Base-by-base conservation (phyloP, 2,888 invertebrate species). In the Perithous albicinctus region DNA sequence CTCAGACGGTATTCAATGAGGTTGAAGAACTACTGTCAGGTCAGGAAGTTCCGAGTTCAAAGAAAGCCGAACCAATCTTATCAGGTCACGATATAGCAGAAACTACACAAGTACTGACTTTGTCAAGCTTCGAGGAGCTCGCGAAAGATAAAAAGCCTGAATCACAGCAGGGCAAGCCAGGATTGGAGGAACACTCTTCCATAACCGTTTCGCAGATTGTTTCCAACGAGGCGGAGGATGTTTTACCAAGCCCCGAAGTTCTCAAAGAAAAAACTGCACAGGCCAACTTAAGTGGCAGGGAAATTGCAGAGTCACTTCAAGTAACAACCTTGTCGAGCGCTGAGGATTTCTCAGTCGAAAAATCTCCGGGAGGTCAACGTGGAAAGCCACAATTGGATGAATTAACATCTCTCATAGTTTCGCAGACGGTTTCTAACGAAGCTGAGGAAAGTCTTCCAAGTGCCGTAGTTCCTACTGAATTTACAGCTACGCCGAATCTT, bases 201-300 rank as follows among this genome's bases (percentile, higher is more conserved):
- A 70, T 87, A n/a, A 86, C 78, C 6, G 78, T 88, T 35, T 87
- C 86, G 8, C 86, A 89, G 64, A 78, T 86, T 5, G 73, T 80
- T 0, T 85, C 88, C n/a, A 80, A 87, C 35, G 86, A 88, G 3
- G 64, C 80, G 1, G 85, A 69, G 82, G 84, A 84, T 6, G 35
- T 69, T 59, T 74, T 89, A 15, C 38, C 80, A 1, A 75, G 76
- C 38, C 74, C 84, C 0, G 88, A 77, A 74, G 74, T 87, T 67
- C 92, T 93, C 0, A 87, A 86, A 46, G 87, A 88, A 79, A 93
- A 91, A 85, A 90, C 85, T 35, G 93, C 93, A 3, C 82, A 86
- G 61, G 84, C 90, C 1, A 88, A 90, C 75, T 77, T 88, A 26
- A 88, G 91, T 61, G 89, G 91, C 10, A 90, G 92, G 81, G 90